Evolutionary conservation across 2,113 vertebrate genomes (phyloP), one percentile per base, ranked within the genome.

Genomic region (Forbesichthys papilliferus): DNA sequence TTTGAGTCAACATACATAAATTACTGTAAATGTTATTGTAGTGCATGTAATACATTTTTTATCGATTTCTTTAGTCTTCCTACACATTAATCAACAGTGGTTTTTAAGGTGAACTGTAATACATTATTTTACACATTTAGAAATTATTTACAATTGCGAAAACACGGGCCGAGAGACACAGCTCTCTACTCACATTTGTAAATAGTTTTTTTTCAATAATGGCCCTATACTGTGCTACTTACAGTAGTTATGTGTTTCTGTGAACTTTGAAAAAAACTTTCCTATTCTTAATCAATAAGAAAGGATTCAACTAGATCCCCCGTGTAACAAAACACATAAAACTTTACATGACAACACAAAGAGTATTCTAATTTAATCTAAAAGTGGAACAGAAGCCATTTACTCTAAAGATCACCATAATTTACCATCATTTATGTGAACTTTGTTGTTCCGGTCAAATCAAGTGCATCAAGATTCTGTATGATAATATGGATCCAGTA

Each of bases 231-330:
- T 55, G 14, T 55, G 53, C 4, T 10, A 9, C 14, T 7, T 27
- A 20, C 8, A 2, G 61, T 79, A 79, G 61, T 59, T 68, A 5
- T 20, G 20, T 58, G 76, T 51, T 47, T 55, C 56, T n/a, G 1
- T 87, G 75, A 84, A 83, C 84, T 84, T 87, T 84, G 48, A 58
- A 75, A 64, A 79, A 67, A 71, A 64, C 49, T 42, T n/a, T 64
- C 77, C 42, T 62, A 59, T 60, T 64, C 66, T 64, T 33, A 80
- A 88, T 85, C 80, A 34, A 88, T 90, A 76, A 42, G 68, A 84
- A 82, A 55, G 68, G 69, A 73, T 84, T 57, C 66, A 75, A 70
- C 60, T 46, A 53, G 68, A 85, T 81, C 71, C 66, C 75, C 20
- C 27, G 7, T 42, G 14, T 48, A 74, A 52, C 49, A 11, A 52